Base-by-base conservation (phyloP, 2,888 invertebrate species). In the Yponomeuta cagnagella region DNA sequence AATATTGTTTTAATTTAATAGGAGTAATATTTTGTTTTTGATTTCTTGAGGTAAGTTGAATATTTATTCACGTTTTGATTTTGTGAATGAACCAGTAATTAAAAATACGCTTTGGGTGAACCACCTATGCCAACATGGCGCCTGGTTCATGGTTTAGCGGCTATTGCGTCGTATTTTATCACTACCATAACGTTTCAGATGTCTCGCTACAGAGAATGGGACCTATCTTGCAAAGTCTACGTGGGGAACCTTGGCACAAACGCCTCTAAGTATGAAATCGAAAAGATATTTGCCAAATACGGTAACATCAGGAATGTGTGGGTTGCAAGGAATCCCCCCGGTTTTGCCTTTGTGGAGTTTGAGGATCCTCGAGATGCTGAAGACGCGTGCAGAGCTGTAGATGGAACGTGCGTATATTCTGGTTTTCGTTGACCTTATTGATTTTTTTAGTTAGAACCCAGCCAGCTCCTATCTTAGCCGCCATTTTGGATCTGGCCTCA, bases 291-390 rank as follows among this genome's bases (percentile, higher is more conserved):
- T 86, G 94, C 95, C 72, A 96, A 97, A 87, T 98, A 97, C 86
- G 98, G 98, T 10, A 96, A 96, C 65, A 93, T 98, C 74, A 94
- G 96, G 77, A 98, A 97, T 87, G 97, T 98, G 69, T 98, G 98
- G 98, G 97, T 98, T 70, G 98, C 98, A 0, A 93, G 98, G 79
- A 97, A 98, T 83, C 98, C 98, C 64, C 97, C 98, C 8, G 98
- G 97, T 30, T 97, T 97, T 88, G 97, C 97, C 0, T 97, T 97
- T 86, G 96, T 97, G 5, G 97, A 97, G 87, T 97, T 94, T 85
- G 97, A 97, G 89, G 97, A 98, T 80, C 94, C 96, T 23, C 91
- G 97, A 73, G 98, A 98, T 83, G 97, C 97, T 15, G 96, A 97
- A 86, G 97, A 97, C 85, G 95, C 97, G 48, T 96, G 96, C 15